These are phyloP conservation scores for Aurelia aurita DNA, from an alignment of 30 jellyfish, hydroid and myxozoan genomes.

Conservation along the genomic window DNA sequence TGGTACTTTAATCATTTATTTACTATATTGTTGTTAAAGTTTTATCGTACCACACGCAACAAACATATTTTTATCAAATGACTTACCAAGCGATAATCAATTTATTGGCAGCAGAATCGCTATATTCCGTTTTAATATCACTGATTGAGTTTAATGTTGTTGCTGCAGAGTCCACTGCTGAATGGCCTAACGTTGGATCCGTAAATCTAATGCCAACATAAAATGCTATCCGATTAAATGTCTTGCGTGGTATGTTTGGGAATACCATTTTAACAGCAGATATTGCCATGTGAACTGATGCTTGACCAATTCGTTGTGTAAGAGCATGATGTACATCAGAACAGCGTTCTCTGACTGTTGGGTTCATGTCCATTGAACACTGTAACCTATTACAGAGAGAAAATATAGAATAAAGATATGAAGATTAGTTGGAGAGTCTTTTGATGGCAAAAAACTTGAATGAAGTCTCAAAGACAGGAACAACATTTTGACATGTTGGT, in stretches of 20 bases:
- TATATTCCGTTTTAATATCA: constrained; percentile 59
- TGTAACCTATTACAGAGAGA: constrained; percentile 30
- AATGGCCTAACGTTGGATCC: constrained; percentile 57
- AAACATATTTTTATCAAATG: no score
- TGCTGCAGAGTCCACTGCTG: constrained; percentile 41
- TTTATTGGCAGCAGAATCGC: constrained; percentile 79
- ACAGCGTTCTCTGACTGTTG: constrained; percentile 84
- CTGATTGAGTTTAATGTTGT: constrained; percentile 54
- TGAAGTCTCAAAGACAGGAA: no score
- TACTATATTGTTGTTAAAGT: no score
- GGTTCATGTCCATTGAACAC: constrained; percentile 69
- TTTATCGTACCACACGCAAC: no score
- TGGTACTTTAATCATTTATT: no score
- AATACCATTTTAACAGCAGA: constrained; percentile 84
- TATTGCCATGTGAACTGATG: constrained; percentile 74
- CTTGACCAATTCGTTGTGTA: constrained; percentile 69
- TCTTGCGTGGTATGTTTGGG: constrained; percentile 77
- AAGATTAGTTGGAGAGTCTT: no score
- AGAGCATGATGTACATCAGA: constrained; percentile 82
- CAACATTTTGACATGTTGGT: no score
- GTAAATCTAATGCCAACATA: constrained; percentile 80
- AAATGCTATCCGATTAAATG: constrained; percentile 70
- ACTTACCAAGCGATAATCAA: constrained; percentile 59
- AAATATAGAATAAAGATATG: no score
- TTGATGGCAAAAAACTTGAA: no score